These are phyloP conservation scores for Darevskia mixta DNA, from an alignment of 2,797 vertebrate species.

Conservation along the genomic window DNA sequence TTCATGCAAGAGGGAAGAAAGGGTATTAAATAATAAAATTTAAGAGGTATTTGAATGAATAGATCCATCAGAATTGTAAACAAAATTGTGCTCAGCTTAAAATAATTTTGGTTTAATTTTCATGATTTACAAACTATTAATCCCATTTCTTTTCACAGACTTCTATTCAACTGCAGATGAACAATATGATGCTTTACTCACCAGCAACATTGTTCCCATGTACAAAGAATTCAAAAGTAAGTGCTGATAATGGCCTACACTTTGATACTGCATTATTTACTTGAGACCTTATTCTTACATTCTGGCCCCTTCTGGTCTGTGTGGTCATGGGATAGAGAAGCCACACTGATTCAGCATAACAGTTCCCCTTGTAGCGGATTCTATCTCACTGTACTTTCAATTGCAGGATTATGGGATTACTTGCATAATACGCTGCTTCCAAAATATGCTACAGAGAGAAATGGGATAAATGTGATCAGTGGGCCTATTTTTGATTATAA, in stretches of 20 bases:
- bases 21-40: background rate
- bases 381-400: slow-evolving; percentile 49
- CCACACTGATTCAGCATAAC: background rate
- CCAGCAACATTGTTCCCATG: slow-evolving; percentile 94
- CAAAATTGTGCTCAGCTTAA: background rate
- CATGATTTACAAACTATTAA: slow-evolving; percentile 14
- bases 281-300: background rate
- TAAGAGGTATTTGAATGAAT: background rate
- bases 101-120: background rate
- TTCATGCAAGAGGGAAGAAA: background rate
- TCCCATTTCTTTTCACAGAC: slow-evolving; percentile 62
- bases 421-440: slow-evolving; percentile 85
- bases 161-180: slow-evolving; percentile 61
- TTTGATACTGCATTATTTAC: background rate
- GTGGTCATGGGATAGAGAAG: background rate
- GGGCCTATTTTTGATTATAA: slow-evolving; percentile 93
- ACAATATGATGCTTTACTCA: slow-evolving; percentile 87
- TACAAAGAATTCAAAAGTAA: slow-evolving; percentile 89
- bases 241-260: slow-evolving; percentile 42
- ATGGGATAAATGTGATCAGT: slow-evolving; percentile 90
- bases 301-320: background rate
- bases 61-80: background rate
- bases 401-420: slow-evolving; percentile 88
- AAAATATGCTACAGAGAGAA: slow-evolving; percentile 82
- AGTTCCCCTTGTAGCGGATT: slow-evolving; percentile 16